These are phyloP conservation scores for Drosophila kambysellisi DNA, from an alignment of 2,888 invertebrate genomes.

Conservation along the genomic window DNA sequence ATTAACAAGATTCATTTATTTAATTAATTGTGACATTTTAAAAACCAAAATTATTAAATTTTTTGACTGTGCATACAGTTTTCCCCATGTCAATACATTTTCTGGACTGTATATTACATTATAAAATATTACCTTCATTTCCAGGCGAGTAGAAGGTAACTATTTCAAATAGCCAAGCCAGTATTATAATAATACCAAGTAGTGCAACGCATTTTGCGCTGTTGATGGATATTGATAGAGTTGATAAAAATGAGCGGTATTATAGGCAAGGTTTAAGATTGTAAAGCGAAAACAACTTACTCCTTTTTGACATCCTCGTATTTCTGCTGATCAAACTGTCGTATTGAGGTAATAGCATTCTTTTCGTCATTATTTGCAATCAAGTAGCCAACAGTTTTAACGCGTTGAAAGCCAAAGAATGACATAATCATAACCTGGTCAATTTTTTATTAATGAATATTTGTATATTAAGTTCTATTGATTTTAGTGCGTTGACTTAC, in stretches of 20 bases:
- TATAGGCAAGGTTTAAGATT: background rate
- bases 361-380: slow-evolving; percentile 44
- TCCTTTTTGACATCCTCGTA: slow-evolving; percentile 83
- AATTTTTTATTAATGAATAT: slow-evolving; percentile 1
- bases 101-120: background rate
- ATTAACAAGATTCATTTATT: too few relatives aligned
- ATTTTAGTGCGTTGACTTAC: slow-evolving; percentile 37
- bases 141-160: slow-evolving; percentile 86
- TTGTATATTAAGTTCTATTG: background rate
- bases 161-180: slow-evolving; percentile 90
- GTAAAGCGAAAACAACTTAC: slow-evolving; percentile 65
- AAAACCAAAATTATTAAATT: too few relatives aligned
- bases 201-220: slow-evolving; percentile 85
- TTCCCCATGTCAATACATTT: too few relatives aligned
- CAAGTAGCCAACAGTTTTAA: slow-evolving; percentile 61
- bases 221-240: background rate
- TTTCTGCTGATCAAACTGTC: slow-evolving; percentile 69
- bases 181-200: slow-evolving; percentile 89
- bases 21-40: too few relatives aligned
- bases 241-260: background rate
- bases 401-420: slow-evolving; percentile 83
- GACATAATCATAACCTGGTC: slow-evolving; percentile 72
- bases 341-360: slow-evolving; percentile 3
- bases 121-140: slow-evolving; percentile 51
- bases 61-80: too few relatives aligned